Percentiles rank a stretch among this genome's conserved stretches.
These are phyloP conservation scores for Alouatta palliata DNA, from an alignment of 2,113 vertebrate genomes.

Conservation along the genomic window DNA sequence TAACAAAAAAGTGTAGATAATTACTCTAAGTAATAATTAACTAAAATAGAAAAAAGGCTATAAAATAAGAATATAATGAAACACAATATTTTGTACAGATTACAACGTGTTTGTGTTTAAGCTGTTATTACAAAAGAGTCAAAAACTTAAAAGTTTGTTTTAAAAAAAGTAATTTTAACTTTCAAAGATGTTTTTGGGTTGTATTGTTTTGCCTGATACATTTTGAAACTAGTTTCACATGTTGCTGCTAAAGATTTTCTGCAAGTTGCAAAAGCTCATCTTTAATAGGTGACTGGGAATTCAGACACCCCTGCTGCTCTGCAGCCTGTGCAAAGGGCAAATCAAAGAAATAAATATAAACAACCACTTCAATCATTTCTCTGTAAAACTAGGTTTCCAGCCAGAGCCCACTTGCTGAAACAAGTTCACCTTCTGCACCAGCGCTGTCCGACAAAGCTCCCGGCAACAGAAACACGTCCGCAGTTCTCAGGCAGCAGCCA, in stretches of 20 bases:
- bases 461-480: fast-evolving
- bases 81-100: not conserved
- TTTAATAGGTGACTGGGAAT: not conserved
- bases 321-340: not conserved
- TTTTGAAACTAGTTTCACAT: not conserved
- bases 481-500: fast-evolving
- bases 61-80: not conserved
- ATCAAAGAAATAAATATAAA: too few species aligned
- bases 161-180: too few species aligned
- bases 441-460: fast-evolving
- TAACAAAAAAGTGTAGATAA: not conserved
- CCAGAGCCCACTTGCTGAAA: fast-evolving
- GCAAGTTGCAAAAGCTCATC: not conserved
- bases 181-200: not conserved
- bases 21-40: too few species aligned
- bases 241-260: not conserved
- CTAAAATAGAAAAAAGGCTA: not conserved
- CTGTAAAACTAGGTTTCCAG: fast-evolving
- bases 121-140: not conserved
- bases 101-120: not conserved
- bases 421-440: not conserved
- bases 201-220: too few species aligned
- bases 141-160: not conserved
- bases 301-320: not conserved
- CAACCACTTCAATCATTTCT: fast-evolving